Base-by-base conservation (phyloP, 2,888 invertebrate genomes). In the Ochlodes sylvanus region DNA sequence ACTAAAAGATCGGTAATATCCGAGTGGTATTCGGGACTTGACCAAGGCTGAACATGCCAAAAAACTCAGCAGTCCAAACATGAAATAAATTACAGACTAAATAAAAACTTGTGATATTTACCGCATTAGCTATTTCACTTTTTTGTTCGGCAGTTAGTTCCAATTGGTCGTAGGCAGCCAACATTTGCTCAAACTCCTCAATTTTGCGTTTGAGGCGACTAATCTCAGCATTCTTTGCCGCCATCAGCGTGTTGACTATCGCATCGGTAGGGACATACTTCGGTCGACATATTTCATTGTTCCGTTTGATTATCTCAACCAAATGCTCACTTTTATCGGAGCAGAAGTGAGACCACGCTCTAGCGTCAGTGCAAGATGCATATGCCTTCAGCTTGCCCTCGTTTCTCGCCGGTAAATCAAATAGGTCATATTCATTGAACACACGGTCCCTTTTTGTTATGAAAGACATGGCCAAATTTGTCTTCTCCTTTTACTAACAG, bases 321-420 rank as follows among this genome's bases (percentile, higher is more conserved):
- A 95, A 88, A 75, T 95, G 94, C 79, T 94, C 94, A 54, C 90
- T 89, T 74, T 94, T 90, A 68, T 94, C 94, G 50, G 94, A 90
- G 65, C 87, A 84, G 75, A 93, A 92, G 76, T 93, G 93, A 9
- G 94, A 93, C 95, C 95, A 95, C 1, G 94, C 94, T 68, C 95
- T 83, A 7, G 93, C 86, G 79, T 95, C 95, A 4, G 94, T 94
- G 62, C 94, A 94, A 32, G 95, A 95, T 62, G 88, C 80, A 74
- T 94, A 94, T 0, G 89, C 89, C 80, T 94, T 95, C 58, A 95
- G 75, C 74, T 94, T 94, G 41, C 94, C 93, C 75, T 94, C 95
- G 72, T 93, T 93, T 69, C 92, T 86, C 50, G 89, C 77, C 15
- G 93, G 93, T 74, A 94, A 80, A 66, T 92, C 89, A 62, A 80